phyloP scores from a whole-genome alignment of 2,797 vertebrate genomes.

The Hippoglossus hippoglossus region DNA sequence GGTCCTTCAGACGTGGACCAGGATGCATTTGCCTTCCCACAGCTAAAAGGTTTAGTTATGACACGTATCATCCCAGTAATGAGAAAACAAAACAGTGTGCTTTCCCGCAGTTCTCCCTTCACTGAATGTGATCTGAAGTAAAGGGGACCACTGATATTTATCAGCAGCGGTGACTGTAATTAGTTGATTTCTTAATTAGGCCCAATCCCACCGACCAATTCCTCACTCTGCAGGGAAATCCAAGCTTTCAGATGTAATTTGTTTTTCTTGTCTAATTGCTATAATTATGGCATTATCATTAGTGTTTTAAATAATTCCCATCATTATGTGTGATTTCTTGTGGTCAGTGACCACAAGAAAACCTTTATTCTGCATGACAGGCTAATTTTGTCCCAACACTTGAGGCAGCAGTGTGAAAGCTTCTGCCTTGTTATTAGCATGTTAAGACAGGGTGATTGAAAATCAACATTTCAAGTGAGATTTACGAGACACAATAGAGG shows the following conservation, averaged over 20 bases:
- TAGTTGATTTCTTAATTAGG: constrained; percentile 68
- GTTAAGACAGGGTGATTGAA: constrained; percentile 24
- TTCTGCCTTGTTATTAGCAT: constrained; percentile 25
- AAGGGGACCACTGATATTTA: constrained; percentile 17
- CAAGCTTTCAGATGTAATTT: constrained; percentile 52
- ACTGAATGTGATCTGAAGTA: constrained; percentile 17
- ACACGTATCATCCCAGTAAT: no score
- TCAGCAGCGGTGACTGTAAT: constrained; percentile 51
- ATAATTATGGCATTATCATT: constrained; percentile 78
- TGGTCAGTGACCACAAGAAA: constrained; percentile 62
- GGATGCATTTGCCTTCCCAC: no score
- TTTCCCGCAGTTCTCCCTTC: constrained; percentile 1
- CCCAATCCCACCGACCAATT: constrained; percentile 45
- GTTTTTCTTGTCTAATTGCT: constrained; percentile 62
- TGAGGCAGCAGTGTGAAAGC: constrained; percentile 1
- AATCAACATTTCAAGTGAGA: constrained; percentile 7
- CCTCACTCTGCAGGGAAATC: constrained; percentile 54
- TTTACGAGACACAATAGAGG: neutral
- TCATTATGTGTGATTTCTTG: constrained; percentile 75
- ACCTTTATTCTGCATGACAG: neutral
- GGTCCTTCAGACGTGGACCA: no score
- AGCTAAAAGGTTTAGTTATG: no score
- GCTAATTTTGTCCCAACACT: constrained; percentile 29
- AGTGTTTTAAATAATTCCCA: constrained; percentile 62
- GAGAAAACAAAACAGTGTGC: no score